These are phyloP conservation scores for Melangyna quadrimaculata DNA, from an alignment of 2,888 invertebrate genomes.

Conservation along the genomic window DNA sequence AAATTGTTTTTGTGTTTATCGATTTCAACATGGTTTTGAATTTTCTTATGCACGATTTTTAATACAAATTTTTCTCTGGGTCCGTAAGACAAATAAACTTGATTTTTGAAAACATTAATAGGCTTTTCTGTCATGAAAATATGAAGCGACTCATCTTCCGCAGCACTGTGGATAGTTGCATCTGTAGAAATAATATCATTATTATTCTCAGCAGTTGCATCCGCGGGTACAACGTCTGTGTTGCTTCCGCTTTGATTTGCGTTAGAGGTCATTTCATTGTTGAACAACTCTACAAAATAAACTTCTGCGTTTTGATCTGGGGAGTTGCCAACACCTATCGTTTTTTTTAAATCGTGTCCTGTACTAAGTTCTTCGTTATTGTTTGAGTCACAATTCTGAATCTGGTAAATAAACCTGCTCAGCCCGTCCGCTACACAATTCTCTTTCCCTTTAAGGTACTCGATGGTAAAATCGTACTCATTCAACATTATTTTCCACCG, in stretches of 20 bases:
- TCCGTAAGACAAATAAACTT: conserved; percentile 17
- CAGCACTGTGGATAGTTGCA: conserved; percentile 39
- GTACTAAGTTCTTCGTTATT: background rate
- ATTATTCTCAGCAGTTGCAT: background rate
- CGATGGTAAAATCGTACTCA: no score
- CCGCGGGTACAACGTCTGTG: background rate
- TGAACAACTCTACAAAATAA: no score
- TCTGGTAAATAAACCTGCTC: conserved; percentile 7
- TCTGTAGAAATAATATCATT: conserved; percentile 16
- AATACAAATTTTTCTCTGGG: no score
- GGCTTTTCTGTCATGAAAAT: conserved; percentile 28
- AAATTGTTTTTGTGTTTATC: no score
- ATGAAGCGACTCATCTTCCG: no score
- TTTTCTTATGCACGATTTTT: no score
- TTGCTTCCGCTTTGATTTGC: background rate
- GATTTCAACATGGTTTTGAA: no score
- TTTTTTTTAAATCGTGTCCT: background rate
- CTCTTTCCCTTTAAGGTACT: no score
- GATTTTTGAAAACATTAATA: conserved; percentile 25
- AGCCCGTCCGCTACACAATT: no score
- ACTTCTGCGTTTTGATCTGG: background rate
- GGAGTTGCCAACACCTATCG: background rate
- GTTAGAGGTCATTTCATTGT: background rate
- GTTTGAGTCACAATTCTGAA: conserved; percentile 18
- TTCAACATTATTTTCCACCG: no score